These are phyloP conservation scores for Serranus cabrilla DNA, from an alignment of 2,797 vertebrate genomes.

Conservation along the genomic window DNA sequence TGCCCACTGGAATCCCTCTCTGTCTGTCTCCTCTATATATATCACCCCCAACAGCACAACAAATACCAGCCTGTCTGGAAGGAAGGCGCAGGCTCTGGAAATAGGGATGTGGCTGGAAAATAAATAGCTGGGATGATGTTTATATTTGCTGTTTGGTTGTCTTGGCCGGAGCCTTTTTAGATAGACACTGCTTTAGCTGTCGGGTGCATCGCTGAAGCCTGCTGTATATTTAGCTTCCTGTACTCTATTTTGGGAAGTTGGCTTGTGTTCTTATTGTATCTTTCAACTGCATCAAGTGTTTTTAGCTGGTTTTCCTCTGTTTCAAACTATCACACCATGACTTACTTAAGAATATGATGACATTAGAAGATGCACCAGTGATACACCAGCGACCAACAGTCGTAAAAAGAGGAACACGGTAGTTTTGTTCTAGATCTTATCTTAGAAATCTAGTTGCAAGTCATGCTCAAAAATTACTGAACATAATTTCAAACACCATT, in stretches of 20 bases:
- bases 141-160: constrained; percentile 80
- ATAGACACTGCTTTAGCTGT: constrained; percentile 69
- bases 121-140: constrained; percentile 78
- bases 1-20: constrained; percentile 81
- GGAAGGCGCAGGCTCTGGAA: constrained; percentile 70
- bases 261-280: constrained; percentile 52
- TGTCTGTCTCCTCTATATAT: constrained; percentile 85
- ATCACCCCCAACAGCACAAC: constrained; percentile 80
- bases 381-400: not conserved
- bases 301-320: constrained; percentile 33
- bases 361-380: not conserved
- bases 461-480: constrained; percentile 6
- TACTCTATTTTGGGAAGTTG: constrained; percentile 68
- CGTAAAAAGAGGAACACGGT: constrained; percentile 23
- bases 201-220: constrained; percentile 42
- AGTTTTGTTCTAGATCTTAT: constrained; percentile 6
- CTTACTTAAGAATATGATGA: constrained; percentile 1
- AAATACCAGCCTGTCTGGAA: constrained; percentile 85
- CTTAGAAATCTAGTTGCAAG: constrained; percentile 7
- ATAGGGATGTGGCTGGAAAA: constrained; percentile 83
- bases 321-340: constrained; percentile 1
- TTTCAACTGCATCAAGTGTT: constrained; percentile 49
- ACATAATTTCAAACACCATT: constrained; percentile 13
- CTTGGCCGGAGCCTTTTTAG: constrained; percentile 66
- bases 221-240: constrained; percentile 66